Conservation (phyloP, 2,113 vertebrate genomes). For the Synchiropus splendidus region DNA sequence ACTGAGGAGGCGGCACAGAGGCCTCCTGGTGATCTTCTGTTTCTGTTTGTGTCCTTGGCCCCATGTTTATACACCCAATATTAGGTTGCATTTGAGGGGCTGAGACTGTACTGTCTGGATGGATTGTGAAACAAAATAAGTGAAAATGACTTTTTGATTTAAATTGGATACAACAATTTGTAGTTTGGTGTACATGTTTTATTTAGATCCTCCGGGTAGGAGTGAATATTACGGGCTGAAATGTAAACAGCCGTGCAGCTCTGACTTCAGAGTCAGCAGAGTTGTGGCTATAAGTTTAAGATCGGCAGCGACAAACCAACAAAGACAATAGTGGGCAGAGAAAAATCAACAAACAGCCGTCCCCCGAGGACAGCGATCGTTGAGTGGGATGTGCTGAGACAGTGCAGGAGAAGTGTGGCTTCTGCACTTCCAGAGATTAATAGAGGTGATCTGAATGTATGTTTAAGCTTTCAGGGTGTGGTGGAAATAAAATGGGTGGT, state of each 20-base stretch:
- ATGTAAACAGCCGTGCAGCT: not conserved
- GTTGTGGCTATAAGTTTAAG: constrained; percentile 23
- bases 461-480: constrained; percentile 32
- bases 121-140: too few species aligned
- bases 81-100: too few species aligned
- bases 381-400: constrained; percentile 11
- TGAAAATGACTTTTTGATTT: too few species aligned
- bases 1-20: too few species aligned
- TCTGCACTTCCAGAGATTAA: constrained; percentile 35
- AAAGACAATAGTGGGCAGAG: constrained; percentile 13
- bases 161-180: too few species aligned
- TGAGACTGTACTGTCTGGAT: too few species aligned
- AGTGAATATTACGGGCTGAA: too few species aligned
- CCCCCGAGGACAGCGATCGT: constrained; percentile 13
- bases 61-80: too few species aligned
- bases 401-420: constrained; percentile 16
- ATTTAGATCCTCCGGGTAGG: constrained; percentile 4
- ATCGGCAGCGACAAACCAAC: constrained; percentile 19
- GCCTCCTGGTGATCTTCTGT: too few species aligned
- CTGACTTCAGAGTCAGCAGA: constrained; percentile 2
- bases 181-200: not conserved
- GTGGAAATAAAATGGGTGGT: constrained; percentile 31
- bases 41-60: too few species aligned
- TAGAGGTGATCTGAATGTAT: constrained; percentile 31
- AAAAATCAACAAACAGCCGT: constrained; percentile 30